A percentile compares a stretch with the other conserved stretches of the same genome.
phyloP scores from a whole-genome alignment of 2,113 vertebrate genomes.

The Lagopus muta region DNA sequence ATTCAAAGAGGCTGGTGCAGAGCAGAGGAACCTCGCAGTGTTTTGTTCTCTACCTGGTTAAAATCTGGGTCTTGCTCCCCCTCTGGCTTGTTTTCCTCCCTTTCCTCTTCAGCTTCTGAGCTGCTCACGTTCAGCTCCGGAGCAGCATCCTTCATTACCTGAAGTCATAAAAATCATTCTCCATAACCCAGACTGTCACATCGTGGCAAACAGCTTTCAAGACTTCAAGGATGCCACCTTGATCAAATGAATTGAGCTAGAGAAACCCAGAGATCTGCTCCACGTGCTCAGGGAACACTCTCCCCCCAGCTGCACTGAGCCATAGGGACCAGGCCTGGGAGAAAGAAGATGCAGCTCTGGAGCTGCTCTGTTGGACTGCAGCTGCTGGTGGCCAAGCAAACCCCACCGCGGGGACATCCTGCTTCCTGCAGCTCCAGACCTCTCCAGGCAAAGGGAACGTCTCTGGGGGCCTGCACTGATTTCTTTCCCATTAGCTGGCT shows the following conservation, averaged over 20 bases:
- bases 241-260: not conserved
- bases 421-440: too few species aligned
- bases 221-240: not conserved
- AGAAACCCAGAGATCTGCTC: not conserved
- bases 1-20: not conserved
- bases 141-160: conserved; percentile 91
- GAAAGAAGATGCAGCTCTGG: too few species aligned
- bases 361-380: too few species aligned
- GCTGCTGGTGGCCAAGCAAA: too few species aligned
- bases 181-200: not conserved
- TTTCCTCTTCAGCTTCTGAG: conserved; percentile 95
- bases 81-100: conserved; percentile 89
- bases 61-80: conserved; percentile 95
- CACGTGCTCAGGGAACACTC: not conserved
- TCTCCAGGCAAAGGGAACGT: too few species aligned
- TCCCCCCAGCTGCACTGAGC: not conserved
- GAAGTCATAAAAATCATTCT: conserved; percentile 27
- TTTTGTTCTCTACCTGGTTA: conserved; percentile 84
- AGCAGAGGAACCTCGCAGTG: not conserved
- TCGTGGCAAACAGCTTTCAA: accelerated
- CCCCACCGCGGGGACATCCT: too few species aligned
- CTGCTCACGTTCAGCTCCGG: conserved; percentile 91
- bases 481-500: too few species aligned
- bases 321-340: not conserved
- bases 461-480: too few species aligned